Percentiles rank a stretch among this genome's conserved stretches.
Evolutionary conservation across 2,797 vertebrate species (phyloP).

Genomic region (Typhlichthys eigenmanni): DNA sequence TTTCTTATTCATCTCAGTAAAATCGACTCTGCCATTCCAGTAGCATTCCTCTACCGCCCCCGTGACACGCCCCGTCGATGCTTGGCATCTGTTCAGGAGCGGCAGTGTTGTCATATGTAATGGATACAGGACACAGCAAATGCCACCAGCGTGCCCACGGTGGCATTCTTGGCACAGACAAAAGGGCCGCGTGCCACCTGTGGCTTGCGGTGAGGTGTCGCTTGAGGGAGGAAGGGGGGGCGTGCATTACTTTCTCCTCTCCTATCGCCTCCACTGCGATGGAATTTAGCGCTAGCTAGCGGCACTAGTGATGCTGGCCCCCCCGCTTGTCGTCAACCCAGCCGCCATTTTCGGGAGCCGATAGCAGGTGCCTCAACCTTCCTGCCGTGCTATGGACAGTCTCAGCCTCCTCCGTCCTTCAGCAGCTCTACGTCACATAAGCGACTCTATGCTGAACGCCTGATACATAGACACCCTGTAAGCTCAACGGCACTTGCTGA

Average conservation of each 20-base stretch:
- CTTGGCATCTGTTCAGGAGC: conserved; percentile 29
- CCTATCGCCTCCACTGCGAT: conserved; percentile 22
- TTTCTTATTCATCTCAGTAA: background rate
- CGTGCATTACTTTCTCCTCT: conserved; percentile 52
- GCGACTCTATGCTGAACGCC: too few relatives aligned
- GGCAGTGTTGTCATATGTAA: conserved; percentile 19
- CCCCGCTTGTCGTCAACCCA: conserved; percentile 32
- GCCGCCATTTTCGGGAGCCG: conserved; percentile 60
- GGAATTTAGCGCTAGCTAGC: conserved; percentile 35
- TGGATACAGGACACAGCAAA: conserved; percentile 1
- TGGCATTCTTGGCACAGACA: conserved; percentile 33
- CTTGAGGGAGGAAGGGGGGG: background rate
- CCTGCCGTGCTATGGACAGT: conserved; percentile 31
- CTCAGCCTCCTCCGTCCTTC: too few relatives aligned
- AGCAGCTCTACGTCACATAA: too few relatives aligned
- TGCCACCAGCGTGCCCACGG: conserved; percentile 5
- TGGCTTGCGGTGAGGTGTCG: conserved; percentile 35
- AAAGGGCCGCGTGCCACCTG: conserved; percentile 57
- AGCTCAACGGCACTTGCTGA: too few relatives aligned
- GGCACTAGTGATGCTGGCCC: conserved; percentile 31
- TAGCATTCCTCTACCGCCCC: background rate
- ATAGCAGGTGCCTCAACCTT: conserved; percentile 68
- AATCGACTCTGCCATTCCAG: background rate
- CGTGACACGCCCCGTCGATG: conserved; percentile 43
- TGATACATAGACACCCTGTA: too few relatives aligned